Percentiles rank a stretch among this genome's conserved stretches.
Conservation (phyloP, 64 coral and sea anemone species). For the Dendrophyllia cribrosa region DNA sequence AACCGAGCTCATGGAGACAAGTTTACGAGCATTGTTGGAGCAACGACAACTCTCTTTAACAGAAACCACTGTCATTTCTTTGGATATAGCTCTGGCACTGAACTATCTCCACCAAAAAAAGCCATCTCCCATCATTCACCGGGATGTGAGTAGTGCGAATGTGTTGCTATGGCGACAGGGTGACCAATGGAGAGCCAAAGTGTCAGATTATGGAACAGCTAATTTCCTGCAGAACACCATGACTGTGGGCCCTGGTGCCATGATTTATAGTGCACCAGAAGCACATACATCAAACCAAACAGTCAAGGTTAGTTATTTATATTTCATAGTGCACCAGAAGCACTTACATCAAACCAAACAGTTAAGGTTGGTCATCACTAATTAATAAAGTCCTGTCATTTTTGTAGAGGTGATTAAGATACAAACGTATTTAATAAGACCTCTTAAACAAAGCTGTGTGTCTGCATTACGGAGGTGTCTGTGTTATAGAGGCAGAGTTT, state of each 20-base stretch:
- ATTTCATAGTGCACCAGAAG: slow-evolving; percentile 37
- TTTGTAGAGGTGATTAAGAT: no score
- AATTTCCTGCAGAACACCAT: not conserved
- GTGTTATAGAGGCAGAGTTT: no score
- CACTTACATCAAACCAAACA: not conserved
- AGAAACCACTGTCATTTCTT: not conserved
- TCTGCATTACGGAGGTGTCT: no score
- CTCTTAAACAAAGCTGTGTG: no score
- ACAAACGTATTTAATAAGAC: no score
- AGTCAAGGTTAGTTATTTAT: not conserved
- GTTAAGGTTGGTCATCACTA: not conserved
- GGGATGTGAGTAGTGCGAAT: slow-evolving; percentile 60
- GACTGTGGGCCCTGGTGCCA: not conserved
- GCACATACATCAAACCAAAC: not conserved
- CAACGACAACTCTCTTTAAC: not conserved
- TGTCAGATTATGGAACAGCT: slow-evolving; percentile 55
- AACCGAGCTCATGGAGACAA: slow-evolving; percentile 26
- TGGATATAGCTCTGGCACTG: slow-evolving; percentile 36
- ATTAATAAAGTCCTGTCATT: no score
- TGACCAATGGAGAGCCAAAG: slow-evolving; percentile 20
- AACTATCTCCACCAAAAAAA: slow-evolving; percentile 32
- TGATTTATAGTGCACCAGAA: slow-evolving; percentile 33
- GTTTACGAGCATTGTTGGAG: slow-evolving; percentile 11
- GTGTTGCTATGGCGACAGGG: slow-evolving; percentile 33
- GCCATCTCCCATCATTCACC: slow-evolving; percentile 34